phyloP scores from a whole-genome alignment of 2,113 vertebrate species.

The Vulpes vulpes region DNA sequence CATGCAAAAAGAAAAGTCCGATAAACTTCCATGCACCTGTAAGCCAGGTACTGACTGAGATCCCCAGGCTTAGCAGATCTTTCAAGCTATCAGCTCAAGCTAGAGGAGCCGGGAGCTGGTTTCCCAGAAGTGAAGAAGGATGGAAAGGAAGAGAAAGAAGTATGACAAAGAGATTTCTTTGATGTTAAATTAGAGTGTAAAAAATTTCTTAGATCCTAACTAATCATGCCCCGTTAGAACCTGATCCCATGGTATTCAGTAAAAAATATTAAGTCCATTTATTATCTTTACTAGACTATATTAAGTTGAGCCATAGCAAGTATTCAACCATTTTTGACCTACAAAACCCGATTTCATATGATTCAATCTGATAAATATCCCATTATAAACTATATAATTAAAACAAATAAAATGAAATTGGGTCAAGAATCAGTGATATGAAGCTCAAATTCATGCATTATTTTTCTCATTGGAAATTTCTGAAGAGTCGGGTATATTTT shows the following conservation, averaged over 20 bases:
- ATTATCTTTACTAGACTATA: not conserved
- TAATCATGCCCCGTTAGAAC: not conserved
- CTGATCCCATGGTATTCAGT: not conserved
- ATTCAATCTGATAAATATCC: not conserved
- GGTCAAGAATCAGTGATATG: not conserved
- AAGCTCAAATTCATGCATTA: not conserved
- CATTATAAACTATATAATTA: not conserved
- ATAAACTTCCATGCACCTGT: not conserved
- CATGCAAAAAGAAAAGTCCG: not conserved
- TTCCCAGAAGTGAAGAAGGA: slow-evolving; percentile 3
- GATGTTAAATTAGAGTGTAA: not conserved
- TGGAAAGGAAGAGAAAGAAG: not conserved
- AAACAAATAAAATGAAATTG: not conserved
- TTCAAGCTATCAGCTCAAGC: not conserved
- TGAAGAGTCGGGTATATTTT: not conserved
- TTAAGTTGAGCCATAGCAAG: not conserved
- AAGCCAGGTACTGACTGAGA: not conserved
- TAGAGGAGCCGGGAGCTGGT: not conserved
- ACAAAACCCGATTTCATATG: not conserved
- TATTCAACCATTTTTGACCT: not conserved
- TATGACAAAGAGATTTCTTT: slow-evolving; percentile 1
- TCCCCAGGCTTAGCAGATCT: not conserved
- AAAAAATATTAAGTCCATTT: slow-evolving; percentile 22
- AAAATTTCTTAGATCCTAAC: not conserved
- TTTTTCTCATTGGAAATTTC: not conserved